A percentile compares a stretch with the other conserved stretches of the same genome.
Conservation (phyloP, 2,888 invertebrate species). For the Drosophila tanythrix region DNA sequence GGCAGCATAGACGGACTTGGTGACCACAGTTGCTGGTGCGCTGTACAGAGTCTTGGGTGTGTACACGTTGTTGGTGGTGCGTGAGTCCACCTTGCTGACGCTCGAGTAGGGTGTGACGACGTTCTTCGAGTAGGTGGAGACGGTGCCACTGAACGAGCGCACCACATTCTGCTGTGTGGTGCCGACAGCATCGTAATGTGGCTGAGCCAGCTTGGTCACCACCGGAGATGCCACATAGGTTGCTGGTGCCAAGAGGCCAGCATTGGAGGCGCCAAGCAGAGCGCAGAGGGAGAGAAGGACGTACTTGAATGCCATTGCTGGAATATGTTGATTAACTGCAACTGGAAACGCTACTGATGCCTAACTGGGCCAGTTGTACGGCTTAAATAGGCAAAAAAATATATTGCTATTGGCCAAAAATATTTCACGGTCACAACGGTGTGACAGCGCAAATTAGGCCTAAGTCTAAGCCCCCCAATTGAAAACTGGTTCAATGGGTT, state of each 20-base stretch:
- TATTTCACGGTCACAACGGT: slow-evolving; percentile 65
- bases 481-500: slow-evolving; percentile 71
- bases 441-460: slow-evolving; percentile 72
- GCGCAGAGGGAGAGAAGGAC: slow-evolving; percentile 86
- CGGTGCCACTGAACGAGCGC: slow-evolving; percentile 86
- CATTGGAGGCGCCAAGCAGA: slow-evolving; percentile 87
- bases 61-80: slow-evolving; percentile 87
- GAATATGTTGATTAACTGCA: slow-evolving; percentile 39
- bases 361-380: slow-evolving; percentile 27
- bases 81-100: slow-evolving; percentile 87
- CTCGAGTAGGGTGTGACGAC: slow-evolving; percentile 87
- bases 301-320: slow-evolving; percentile 85
- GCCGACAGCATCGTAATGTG: slow-evolving; percentile 79
- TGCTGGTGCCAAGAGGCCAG: slow-evolving; percentile 85
- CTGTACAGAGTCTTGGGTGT: slow-evolving; percentile 83
- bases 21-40: slow-evolving; percentile 74
- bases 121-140: slow-evolving; percentile 87
- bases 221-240: slow-evolving; percentile 68
- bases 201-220: slow-evolving; percentile 79
- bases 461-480: slow-evolving; percentile 43
- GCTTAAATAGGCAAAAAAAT: slow-evolving; percentile 62
- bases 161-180: slow-evolving; percentile 87
- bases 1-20: slow-evolving; percentile 69
- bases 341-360: slow-evolving; percentile 64
- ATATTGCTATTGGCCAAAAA: slow-evolving; percentile 45